Conservation (phyloP, 2,888 invertebrate genomes). For the Epirrhoe tristata region DNA sequence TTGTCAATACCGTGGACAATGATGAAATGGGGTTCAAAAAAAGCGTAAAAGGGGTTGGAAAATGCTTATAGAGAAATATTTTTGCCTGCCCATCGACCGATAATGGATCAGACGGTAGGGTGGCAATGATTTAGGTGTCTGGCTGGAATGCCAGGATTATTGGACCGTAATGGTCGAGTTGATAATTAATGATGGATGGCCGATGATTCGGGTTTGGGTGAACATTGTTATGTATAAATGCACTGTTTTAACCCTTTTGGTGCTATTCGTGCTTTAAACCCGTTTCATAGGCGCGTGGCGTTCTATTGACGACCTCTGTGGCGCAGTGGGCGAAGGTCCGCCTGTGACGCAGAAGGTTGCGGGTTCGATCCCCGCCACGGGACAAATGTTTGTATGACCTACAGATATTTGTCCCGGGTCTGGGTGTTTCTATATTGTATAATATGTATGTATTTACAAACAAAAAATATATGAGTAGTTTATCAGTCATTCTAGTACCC, state of each 20-base stretch:
- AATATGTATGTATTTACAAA: no score
- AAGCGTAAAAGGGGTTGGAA: slow-evolving; percentile 45
- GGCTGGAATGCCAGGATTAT: slow-evolving; percentile 39
- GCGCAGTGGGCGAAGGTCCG: no score
- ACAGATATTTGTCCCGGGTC: no score
- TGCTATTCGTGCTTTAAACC: not conserved
- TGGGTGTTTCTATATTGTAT: no score
- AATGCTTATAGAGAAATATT: slow-evolving; percentile 61
- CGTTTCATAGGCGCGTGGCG: not conserved
- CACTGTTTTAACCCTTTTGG: not conserved
- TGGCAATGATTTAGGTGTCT: slow-evolving; percentile 48
- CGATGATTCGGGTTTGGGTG: slow-evolving; percentile 15
- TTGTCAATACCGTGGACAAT: slow-evolving; percentile 55
- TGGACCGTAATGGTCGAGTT: slow-evolving; percentile 37
- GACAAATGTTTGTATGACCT: no score
- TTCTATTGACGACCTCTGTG: no score
- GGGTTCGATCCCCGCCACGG: no score
- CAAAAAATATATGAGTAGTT: no score
- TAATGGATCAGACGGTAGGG: slow-evolving; percentile 62
- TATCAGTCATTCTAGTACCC: no score
- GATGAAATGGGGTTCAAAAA: slow-evolving; percentile 51
- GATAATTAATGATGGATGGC: slow-evolving; percentile 42
- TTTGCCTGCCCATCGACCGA: slow-evolving; percentile 56
- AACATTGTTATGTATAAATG: slow-evolving; percentile 6
- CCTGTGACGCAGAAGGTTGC: no score